phyloP scores from a whole-genome alignment of 1,140 invertebrate genomes.

The Diploscapter pachys region DNA sequence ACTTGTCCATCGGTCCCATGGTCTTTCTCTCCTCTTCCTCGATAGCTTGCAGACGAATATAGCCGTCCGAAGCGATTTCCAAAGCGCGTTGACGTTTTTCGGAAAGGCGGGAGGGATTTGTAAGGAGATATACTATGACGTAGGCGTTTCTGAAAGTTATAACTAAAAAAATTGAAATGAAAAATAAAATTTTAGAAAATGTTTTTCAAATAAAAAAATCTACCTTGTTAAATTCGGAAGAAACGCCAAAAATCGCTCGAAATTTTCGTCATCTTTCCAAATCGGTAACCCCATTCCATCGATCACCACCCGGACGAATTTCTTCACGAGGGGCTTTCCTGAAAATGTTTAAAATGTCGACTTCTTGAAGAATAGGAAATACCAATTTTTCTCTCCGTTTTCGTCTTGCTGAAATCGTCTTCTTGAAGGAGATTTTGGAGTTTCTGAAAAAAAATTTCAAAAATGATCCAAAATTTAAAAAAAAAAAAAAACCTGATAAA shows the following conservation, averaged over 20 bases:
- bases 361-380: background rate
- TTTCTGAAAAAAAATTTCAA: background rate
- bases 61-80: constrained; percentile 19
- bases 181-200: no score
- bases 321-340: constrained; percentile 14
- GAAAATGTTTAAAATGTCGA: background rate
- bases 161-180: background rate
- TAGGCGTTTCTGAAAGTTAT: background rate
- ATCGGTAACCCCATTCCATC: constrained; percentile 40
- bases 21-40: constrained; percentile 36
- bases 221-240: constrained; percentile 26
- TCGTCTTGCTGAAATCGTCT: constrained; percentile 2
- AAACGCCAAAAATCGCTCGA: constrained; percentile 29
- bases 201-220: background rate
- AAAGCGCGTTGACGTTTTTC: background rate
- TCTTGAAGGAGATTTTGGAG: background rate
- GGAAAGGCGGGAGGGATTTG: background rate
- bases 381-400: background rate
- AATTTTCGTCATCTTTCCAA: constrained; percentile 24
- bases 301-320: constrained; percentile 36
- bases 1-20: constrained; percentile 24
- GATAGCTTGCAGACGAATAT: constrained; percentile 36
- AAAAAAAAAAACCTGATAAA: constrained; percentile 1
- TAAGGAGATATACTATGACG: constrained; percentile 19
- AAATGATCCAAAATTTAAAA: constrained; percentile 5